Percentiles rank a stretch among this genome's conserved stretches.
Evolutionary conservation across 2,113 vertebrate species (phyloP).

Genomic region (Parus major): DNA sequence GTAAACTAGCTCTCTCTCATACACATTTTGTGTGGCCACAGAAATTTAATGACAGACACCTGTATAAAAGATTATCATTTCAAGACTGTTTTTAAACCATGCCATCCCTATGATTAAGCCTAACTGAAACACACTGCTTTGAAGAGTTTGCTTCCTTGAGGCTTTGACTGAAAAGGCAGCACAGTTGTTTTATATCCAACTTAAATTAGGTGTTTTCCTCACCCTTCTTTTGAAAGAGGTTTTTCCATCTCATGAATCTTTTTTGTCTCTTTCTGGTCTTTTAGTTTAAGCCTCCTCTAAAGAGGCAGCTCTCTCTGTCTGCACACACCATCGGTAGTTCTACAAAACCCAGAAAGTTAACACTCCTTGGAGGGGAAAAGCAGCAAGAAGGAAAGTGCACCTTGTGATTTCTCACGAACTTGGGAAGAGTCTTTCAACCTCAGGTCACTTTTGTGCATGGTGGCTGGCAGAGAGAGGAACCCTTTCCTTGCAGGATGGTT

Average conservation of each 20-base stretch:
- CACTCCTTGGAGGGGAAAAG: conserved; percentile 29
- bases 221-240: conserved; percentile 7
- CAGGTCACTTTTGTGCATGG: not conserved
- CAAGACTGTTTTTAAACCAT: conserved; percentile 31
- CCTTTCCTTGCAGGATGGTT: conserved; percentile 7
- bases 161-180: conserved; percentile 34
- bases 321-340: not conserved
- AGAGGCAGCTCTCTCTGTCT: not conserved
- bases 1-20: not conserved
- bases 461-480: not conserved
- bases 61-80: conserved; percentile 26
- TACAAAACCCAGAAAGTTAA: conserved; percentile 15
- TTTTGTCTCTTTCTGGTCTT: not conserved
- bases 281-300: conserved; percentile 8
- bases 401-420: conserved; percentile 38
- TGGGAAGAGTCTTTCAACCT: not conserved
- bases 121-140: conserved; percentile 38
- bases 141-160: conserved; percentile 36
- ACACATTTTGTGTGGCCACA: not conserved
- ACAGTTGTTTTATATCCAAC: not conserved
- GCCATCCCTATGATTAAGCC: conserved; percentile 25
- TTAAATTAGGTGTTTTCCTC: not conserved
- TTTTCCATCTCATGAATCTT: not conserved
- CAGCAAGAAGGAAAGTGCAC: conserved; percentile 65
- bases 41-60: conserved; percentile 7